Conservation (phyloP, 2,888 invertebrate species). For the Chironomus riparius region DNA sequence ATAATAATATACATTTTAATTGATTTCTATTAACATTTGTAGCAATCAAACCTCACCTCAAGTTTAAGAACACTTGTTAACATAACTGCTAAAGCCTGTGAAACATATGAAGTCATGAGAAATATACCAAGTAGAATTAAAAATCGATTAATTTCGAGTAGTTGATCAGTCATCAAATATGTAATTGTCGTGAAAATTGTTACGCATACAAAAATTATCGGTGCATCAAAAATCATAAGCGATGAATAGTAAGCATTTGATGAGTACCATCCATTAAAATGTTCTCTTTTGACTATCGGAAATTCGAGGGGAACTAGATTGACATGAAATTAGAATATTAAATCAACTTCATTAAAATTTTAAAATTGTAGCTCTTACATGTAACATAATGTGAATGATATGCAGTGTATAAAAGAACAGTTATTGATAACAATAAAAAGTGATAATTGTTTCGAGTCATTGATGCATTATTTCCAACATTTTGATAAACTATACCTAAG, state of each 20-base stretch:
- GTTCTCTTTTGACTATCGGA: slow-evolving; percentile 71
- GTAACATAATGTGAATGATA: slow-evolving; percentile 66
- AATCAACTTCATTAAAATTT: no score
- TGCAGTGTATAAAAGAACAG: slow-evolving; percentile 92
- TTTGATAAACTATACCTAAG: slow-evolving; percentile 73
- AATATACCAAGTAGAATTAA: slow-evolving; percentile 59
- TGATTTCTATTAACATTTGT: no score
- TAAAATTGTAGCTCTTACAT: slow-evolving; percentile 44
- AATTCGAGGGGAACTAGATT: slow-evolving; percentile 70
- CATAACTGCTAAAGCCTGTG: slow-evolving; percentile 76
- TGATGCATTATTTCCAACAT: slow-evolving; percentile 75
- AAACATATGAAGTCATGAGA: slow-evolving; percentile 72
- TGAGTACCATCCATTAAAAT: slow-evolving; percentile 86
- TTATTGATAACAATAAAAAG: slow-evolving; percentile 80
- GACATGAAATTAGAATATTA: not conserved
- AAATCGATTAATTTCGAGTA: slow-evolving; percentile 62
- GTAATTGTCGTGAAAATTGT: slow-evolving; percentile 65
- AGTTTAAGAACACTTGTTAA: slow-evolving; percentile 74
- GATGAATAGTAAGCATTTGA: slow-evolving; percentile 73
- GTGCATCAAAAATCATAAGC: slow-evolving; percentile 69
- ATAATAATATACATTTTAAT: no score
- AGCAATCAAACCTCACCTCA: slow-evolving; percentile 47
- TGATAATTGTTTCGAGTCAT: slow-evolving; percentile 78
- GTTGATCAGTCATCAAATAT: slow-evolving; percentile 81
- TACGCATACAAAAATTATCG: slow-evolving; percentile 68